phyloP scores from a whole-genome alignment of 2,797 vertebrate genomes.

The Somateria mollissima region DNA sequence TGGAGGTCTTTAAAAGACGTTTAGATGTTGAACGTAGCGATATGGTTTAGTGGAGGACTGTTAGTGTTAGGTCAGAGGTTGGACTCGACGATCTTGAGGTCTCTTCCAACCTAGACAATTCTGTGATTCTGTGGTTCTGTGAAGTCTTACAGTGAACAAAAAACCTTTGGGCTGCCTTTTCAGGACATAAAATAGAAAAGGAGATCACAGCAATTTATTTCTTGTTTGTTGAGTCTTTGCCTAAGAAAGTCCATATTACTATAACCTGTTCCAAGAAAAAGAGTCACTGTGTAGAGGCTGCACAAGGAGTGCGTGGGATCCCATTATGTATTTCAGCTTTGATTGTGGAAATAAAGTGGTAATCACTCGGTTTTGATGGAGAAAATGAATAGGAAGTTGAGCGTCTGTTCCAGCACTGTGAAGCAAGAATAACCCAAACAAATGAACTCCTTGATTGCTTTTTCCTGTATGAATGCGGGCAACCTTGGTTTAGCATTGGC shows the following conservation, averaged over 20 bases:
- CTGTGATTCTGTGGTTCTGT: too few relatives aligned
- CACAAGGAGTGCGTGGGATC: not conserved
- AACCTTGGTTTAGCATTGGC: not conserved
- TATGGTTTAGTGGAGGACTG: too few relatives aligned
- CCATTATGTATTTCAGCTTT: not conserved
- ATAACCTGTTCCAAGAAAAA: not conserved
- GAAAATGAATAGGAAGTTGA: not conserved
- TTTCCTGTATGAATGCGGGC: not conserved
- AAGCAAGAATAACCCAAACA: not conserved
- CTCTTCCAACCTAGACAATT: too few relatives aligned
- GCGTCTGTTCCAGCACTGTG: not conserved
- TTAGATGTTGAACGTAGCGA: too few relatives aligned
- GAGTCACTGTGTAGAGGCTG: not conserved
- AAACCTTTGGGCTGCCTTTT: not conserved
- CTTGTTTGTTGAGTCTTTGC: not conserved
- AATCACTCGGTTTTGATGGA: not conserved
- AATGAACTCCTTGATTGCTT: conserved; percentile 6
- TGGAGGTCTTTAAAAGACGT: too few relatives aligned
- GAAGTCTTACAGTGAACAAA: not conserved
- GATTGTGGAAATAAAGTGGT: not conserved
- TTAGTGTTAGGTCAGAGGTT: too few relatives aligned
- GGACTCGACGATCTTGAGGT: too few relatives aligned
- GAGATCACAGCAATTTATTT: not conserved
- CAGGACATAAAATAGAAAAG: not conserved
- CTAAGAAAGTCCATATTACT: not conserved